Evolutionary conservation across 2,113 vertebrate species (phyloP), one percentile per base, ranked within the genome.

Genomic region (Dicentrarchus labrax): DNA sequence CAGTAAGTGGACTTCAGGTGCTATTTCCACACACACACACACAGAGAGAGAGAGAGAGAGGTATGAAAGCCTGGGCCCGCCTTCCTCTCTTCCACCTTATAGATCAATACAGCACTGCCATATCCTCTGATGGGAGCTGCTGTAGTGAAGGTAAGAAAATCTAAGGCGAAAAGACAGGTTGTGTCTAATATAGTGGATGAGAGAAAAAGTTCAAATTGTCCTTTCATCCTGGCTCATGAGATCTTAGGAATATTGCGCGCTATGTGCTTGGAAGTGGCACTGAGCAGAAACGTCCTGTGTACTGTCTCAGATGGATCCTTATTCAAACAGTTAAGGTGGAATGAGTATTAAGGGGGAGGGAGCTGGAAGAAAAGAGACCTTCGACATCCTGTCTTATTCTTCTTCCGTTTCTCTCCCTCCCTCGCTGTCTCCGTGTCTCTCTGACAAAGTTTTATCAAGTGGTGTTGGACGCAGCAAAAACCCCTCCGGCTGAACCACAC

Each of bases 371-470:
- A 83, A 85, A 81, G 82, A 78, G 88, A 87, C 89, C 90, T 93
- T 93, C 89, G 67, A 91, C 82, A 80, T 91, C 88, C 83, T 87
- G 89, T 91, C 89, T 92, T 80, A 48, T 88, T 89, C 83, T 70
- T 77, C 69, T 76, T 81, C 68, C 19, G 8, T 65, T 83, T 88
- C 87, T 64, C 80, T 88, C 84, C 86, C 85, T 80, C 85, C 74
- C 54, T 80, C 41, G 66, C 76, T 72, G 72, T 88, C 88, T 93
- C 90, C 80, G 1, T 84, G 84, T 88, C 88, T 91, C 78, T 86
- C 92, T 94, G 92, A 91, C 93, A 93, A 95, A 94, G 91, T 95
- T 96, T 95, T 93, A 94, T 94, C 89, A 94, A 94, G 92, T 89
- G 91, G 87, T 92, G 87, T 83, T 89, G 91, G 92, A 88, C 80